phyloP scores from a whole-genome alignment of 2,888 invertebrate species.

The Aporophyla lueneburgensis region DNA sequence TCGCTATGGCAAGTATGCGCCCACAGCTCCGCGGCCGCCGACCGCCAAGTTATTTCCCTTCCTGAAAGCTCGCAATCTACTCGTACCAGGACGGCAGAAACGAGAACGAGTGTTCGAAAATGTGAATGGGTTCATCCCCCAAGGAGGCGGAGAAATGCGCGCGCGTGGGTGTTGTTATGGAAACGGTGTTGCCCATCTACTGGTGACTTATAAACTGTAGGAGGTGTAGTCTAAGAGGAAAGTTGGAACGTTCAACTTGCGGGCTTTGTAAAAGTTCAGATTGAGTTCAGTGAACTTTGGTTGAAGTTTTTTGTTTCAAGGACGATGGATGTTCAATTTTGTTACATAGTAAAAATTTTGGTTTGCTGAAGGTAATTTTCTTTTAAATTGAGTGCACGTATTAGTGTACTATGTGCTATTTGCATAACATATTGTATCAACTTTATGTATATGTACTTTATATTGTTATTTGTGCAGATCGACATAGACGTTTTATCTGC shows the following conservation, averaged over 20 bases:
- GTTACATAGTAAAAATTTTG: neutral
- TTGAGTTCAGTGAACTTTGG: slow-evolving; percentile 41
- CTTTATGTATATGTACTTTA: neutral
- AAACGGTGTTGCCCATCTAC: slow-evolving; percentile 84
- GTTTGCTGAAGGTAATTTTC: neutral
- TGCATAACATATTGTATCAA: neutral
- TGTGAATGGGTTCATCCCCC: slow-evolving; percentile 76
- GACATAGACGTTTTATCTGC: neutral
- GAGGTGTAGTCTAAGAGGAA: slow-evolving; percentile 67
- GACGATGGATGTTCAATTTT: neutral
- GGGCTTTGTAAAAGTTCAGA: slow-evolving; percentile 15
- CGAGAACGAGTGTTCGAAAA: slow-evolving; percentile 71
- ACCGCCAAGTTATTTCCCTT: slow-evolving; percentile 84
- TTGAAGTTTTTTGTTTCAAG: slow-evolving; percentile 15
- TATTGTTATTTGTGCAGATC: neutral
- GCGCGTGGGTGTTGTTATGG: slow-evolving; percentile 87
- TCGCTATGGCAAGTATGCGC: slow-evolving; percentile 73
- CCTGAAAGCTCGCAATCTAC: slow-evolving; percentile 93
- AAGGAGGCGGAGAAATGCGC: slow-evolving; percentile 84
- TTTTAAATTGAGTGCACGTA: neutral
- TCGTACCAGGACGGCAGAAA: slow-evolving; percentile 89
- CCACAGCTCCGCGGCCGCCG: slow-evolving; percentile 63
- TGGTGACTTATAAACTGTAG: slow-evolving; percentile 76
- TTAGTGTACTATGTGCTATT: neutral
- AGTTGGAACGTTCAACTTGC: slow-evolving; percentile 32